Evolutionary conservation across 2,888 invertebrate genomes (phyloP), one percentile per base, ranked within the genome.

Genomic region (Drosophila mercatorum): DNA sequence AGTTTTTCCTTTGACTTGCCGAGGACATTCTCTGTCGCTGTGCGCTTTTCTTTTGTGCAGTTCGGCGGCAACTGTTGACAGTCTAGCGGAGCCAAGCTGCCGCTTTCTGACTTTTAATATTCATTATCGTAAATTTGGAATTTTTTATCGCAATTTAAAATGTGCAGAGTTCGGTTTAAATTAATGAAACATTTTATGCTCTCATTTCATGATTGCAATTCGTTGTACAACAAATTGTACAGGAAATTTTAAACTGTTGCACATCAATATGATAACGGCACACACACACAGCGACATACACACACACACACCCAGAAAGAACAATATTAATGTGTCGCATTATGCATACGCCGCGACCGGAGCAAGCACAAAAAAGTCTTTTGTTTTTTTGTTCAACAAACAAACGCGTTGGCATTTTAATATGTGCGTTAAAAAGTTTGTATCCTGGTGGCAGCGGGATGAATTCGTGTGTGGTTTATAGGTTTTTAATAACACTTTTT

Each of bases 401-500:
- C 70, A 66, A 66, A 70, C 66, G 81, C 68, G 41, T 72, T 85
- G 80, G 88, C 69, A 75, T 85, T 85, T 85, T 80, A 75, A 88
- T 87, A 79, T 72, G 73, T 68, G 59, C 80, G 49, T 64, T 69
- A 78, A 80, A 77, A 80, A 70, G 70, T 82, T 82, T 78, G 69
- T 43, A 26, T 46, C 17, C 26, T 10, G 17, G 49, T 49, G 8
- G 5, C 2, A 2, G 10, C 40, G 31, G 8, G 43, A 17, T n/a
- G 12, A n/a, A 26, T 61, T 22, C 58, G 49, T 59, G 51, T 76
- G 62, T 69, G 68, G 63, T 72, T 84, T 87, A 79, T 79, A 67
- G 63, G 82, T 82, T 87, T 87, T 83, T 83, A 87, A 87, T 81
- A 83, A 87, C 80, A 82, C 70, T 82, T 83, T 76, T 84, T 76